A percentile compares a stretch with the other conserved stretches of the same genome.
Evolutionary conservation across 2,113 vertebrate species (phyloP).

Genomic region (Myrmecophaga tridactyla): DNA sequence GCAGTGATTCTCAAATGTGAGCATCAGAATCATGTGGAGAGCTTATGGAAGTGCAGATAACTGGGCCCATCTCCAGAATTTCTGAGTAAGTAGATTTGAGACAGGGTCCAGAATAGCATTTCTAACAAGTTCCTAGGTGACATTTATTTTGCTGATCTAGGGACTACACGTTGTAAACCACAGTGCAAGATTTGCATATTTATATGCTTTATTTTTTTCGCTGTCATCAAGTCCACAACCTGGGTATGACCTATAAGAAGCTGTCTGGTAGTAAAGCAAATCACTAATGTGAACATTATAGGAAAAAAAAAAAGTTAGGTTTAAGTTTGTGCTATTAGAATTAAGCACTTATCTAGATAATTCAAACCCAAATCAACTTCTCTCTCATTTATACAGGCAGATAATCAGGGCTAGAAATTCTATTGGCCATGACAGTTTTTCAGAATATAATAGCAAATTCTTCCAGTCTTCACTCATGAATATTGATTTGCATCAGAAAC

Average conservation of each 20-base stretch:
- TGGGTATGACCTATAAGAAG: not conserved
- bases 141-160: not conserved
- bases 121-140: not conserved
- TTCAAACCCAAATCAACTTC: not conserved
- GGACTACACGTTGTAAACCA: not conserved
- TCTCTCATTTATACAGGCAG: not conserved
- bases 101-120: not conserved
- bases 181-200: not conserved
- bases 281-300: not conserved
- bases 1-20: not conserved
- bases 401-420: not conserved
- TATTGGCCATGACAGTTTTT: constrained; percentile 38
- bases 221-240: not conserved
- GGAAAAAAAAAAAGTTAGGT: not conserved
- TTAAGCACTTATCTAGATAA: not conserved
- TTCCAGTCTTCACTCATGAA: constrained; percentile 50
- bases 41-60: not conserved
- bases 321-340: not conserved
- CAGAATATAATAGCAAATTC: constrained; percentile 15
- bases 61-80: not conserved
- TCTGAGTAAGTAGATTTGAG: not conserved
- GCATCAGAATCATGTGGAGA: not conserved
- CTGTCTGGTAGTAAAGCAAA: not conserved
- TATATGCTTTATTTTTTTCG: not conserved
- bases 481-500: constrained; percentile 57